Evolutionary conservation across 2,888 invertebrate genomes (phyloP).

Genomic region (Hedya salicella): DNA sequence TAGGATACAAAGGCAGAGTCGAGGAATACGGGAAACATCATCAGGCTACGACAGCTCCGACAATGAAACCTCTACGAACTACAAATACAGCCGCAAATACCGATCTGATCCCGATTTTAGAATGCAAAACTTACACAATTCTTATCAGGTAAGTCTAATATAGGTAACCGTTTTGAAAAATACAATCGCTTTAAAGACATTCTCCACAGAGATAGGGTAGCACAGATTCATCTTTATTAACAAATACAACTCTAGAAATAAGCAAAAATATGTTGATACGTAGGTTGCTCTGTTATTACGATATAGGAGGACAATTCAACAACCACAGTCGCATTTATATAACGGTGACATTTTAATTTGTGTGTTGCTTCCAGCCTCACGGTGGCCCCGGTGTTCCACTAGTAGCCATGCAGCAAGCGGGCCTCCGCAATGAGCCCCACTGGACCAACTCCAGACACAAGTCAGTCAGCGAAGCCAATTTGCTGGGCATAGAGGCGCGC

Average conservation of each 20-base stretch:
- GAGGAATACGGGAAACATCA: constrained; percentile 92
- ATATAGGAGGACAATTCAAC: too few relatives aligned
- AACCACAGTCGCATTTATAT: too few relatives aligned
- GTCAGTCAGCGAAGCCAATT: constrained; percentile 94
- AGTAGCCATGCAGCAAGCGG: constrained; percentile 89
- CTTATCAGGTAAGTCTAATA: constrained; percentile 77
- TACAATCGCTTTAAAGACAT: too few relatives aligned
- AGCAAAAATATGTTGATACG: too few relatives aligned
- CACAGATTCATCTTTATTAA: too few relatives aligned
- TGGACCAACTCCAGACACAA: constrained; percentile 82
- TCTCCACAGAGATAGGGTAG: too few relatives aligned
- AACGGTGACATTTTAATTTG: background rate
- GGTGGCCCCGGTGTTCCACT: constrained; percentile 83
- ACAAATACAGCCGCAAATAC: constrained; percentile 89
- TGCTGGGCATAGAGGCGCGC: constrained; percentile 86
- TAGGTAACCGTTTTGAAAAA: background rate
- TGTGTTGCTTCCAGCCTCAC: constrained; percentile 55
- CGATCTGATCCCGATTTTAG: constrained; percentile 95
- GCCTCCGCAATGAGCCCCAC: constrained; percentile 85
- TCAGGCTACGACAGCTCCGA: constrained; percentile 97
- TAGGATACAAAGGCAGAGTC: constrained; percentile 84
- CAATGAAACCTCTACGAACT: constrained; percentile 88
- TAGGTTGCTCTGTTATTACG: too few relatives aligned
- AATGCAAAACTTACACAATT: constrained; percentile 86
- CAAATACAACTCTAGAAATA: too few relatives aligned